A percentile compares a stretch with the other conserved stretches of the same genome.
These are phyloP conservation scores for Branchellion lobata DNA, from an alignment of 2,888 invertebrate species.

Conservation along the genomic window DNA sequence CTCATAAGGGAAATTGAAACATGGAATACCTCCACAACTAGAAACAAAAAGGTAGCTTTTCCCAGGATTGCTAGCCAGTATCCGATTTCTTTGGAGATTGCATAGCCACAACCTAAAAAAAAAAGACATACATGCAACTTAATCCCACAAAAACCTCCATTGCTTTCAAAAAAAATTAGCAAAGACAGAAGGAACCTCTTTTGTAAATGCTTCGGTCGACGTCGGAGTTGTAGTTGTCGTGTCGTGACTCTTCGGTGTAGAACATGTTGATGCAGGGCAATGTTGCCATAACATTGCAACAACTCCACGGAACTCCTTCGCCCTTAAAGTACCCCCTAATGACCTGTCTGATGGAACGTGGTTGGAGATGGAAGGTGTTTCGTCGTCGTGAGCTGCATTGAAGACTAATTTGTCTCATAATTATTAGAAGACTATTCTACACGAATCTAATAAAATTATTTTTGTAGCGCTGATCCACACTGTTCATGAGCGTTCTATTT, in stretches of 20 bases:
- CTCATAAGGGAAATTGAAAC: neutral
- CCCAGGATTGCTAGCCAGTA: conserved; percentile 34
- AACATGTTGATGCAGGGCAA: conserved; percentile 43
- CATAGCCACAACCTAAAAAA: conserved; percentile 27
- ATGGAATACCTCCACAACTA: conserved; percentile 10
- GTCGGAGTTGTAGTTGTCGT: neutral
- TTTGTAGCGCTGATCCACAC: no score
- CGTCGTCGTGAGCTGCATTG: no score
- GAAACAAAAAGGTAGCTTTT: neutral
- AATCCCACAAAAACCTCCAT: neutral
- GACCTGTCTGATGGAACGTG: neutral
- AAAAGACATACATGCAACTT: neutral
- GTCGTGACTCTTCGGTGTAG: conserved; percentile 3
- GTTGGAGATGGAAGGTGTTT: no score
- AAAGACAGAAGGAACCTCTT: neutral
- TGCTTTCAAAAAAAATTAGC: neutral
- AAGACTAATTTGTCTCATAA: no score
- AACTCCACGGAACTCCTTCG: conserved; percentile 47
- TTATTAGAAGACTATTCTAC: no score
- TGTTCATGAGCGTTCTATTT: no score
- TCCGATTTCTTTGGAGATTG: conserved; percentile 6
- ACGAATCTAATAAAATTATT: no score
- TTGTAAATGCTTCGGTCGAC: conserved; percentile 26
- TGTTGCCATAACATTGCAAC: conserved; percentile 38
- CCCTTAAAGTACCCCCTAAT: conserved; percentile 4